Evolutionary conservation across 2,113 vertebrate species (phyloP).

Genomic region (Xenopus tropicalis): DNA sequence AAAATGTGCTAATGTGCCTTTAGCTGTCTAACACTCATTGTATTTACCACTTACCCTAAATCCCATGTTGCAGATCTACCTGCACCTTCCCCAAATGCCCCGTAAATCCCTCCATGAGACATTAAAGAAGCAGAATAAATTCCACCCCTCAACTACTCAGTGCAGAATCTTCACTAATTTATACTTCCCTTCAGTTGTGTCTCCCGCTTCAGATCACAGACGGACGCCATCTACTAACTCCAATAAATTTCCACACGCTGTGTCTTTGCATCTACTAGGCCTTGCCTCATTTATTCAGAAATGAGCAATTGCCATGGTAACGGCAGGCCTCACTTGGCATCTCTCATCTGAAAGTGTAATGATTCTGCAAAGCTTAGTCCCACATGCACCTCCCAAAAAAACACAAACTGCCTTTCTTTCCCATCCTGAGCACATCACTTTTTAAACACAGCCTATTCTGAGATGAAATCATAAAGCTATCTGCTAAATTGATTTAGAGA

Average conservation of each 20-base stretch:
- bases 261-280: conserved; percentile 42
- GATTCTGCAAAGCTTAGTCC: conserved; percentile 41
- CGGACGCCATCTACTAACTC: conserved; percentile 41
- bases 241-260: conserved; percentile 41
- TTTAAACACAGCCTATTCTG: conserved; percentile 9
- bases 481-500: conserved; percentile 2
- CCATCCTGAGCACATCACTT: conserved; percentile 13
- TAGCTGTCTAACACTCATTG: too few relatives aligned
- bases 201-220: conserved; percentile 36
- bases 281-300: conserved; percentile 46
- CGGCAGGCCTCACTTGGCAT: conserved; percentile 45
- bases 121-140: conserved; percentile 20
- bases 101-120: conserved; percentile 2
- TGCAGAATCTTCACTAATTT: conserved; percentile 26
- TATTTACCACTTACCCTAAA: not conserved
- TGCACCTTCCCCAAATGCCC: conserved; percentile 18
- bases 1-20: too few relatives aligned
- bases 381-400: conserved; percentile 39
- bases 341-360: conserved; percentile 45
- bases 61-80: conserved; percentile 19
- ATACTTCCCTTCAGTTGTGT: conserved; percentile 9
- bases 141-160: conserved; percentile 22
- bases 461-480: not conserved
- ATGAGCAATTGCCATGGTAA: conserved; percentile 45
- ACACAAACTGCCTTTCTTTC: conserved; percentile 37